These are phyloP conservation scores for Bicyclus anynana DNA, from an alignment of 1,140 invertebrate species.

Conservation along the genomic window DNA sequence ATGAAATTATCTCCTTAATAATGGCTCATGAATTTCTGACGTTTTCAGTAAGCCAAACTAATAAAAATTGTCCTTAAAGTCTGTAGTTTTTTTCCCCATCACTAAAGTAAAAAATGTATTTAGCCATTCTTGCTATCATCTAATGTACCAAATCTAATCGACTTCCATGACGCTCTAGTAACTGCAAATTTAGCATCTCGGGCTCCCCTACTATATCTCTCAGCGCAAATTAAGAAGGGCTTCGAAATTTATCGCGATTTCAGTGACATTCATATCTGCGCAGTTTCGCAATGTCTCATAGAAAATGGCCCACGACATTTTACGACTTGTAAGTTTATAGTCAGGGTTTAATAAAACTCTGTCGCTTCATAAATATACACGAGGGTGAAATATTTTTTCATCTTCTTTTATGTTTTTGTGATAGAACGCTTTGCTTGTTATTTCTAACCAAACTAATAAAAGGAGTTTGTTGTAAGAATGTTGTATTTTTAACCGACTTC, in stretches of 20 bases:
- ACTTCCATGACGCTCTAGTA: too few relatives aligned
- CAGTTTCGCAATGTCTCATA: not conserved
- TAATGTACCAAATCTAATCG: too few relatives aligned
- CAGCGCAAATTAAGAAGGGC: not conserved
- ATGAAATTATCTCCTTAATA: too few relatives aligned
- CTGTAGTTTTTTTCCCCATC: too few relatives aligned
- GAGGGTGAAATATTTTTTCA: slow-evolving; percentile 6
- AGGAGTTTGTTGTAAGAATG: too few relatives aligned
- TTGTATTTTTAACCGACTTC: too few relatives aligned
- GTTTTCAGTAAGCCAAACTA: too few relatives aligned
- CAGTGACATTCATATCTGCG: slow-evolving; percentile 1
- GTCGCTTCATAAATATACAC: slow-evolving; percentile 25
- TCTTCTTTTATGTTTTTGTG: slow-evolving; percentile 4
- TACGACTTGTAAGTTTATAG: slow-evolving; percentile 44
- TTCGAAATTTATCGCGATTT: not conserved
- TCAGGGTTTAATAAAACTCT: slow-evolving; percentile 35
- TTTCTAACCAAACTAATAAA: not conserved
- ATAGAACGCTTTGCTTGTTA: not conserved
- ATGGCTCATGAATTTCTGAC: too few relatives aligned
- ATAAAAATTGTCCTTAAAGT: too few relatives aligned
- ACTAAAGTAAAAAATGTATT: too few relatives aligned
- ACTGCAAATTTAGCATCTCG: too few relatives aligned
- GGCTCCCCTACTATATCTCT: not conserved
- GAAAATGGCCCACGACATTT: slow-evolving; percentile 21
- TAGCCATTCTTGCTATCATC: too few relatives aligned